Evolutionary conservation across 2,113 vertebrate species (phyloP).

Genomic region (Tapirus terrestris): DNA sequence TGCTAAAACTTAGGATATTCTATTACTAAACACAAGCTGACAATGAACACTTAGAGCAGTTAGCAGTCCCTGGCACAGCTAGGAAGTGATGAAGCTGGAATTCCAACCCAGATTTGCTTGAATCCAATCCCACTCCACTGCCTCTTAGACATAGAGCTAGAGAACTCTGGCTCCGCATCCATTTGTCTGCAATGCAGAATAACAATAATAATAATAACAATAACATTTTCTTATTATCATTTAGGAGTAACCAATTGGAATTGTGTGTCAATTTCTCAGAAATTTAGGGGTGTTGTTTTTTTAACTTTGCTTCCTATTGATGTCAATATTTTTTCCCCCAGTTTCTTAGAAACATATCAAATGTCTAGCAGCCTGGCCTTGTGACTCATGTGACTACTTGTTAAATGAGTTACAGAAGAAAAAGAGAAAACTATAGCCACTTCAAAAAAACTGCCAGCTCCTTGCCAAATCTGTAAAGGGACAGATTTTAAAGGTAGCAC

Average conservation of each 20-base stretch:
- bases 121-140: background rate
- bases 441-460: background rate
- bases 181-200: background rate
- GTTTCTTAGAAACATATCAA: slow-evolving; percentile 21
- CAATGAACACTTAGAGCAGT: background rate
- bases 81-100: background rate
- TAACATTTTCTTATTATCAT: background rate
- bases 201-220: background rate
- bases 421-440: background rate
- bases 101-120: background rate
- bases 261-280: background rate
- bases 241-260: background rate
- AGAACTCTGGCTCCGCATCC: background rate
- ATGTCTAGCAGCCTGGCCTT: background rate
- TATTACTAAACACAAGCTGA: background rate
- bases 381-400: background rate
- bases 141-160: background rate
- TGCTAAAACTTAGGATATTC: background rate
- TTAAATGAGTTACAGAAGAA: slow-evolving; percentile 19
- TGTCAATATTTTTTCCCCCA: background rate
- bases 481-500: background rate
- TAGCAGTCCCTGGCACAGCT: background rate
- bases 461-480: background rate
- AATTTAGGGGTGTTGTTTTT: background rate
- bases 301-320: background rate